Evolutionary conservation across 2,797 vertebrate species (phyloP).

Genomic region (Crax fasciolata): DNA sequence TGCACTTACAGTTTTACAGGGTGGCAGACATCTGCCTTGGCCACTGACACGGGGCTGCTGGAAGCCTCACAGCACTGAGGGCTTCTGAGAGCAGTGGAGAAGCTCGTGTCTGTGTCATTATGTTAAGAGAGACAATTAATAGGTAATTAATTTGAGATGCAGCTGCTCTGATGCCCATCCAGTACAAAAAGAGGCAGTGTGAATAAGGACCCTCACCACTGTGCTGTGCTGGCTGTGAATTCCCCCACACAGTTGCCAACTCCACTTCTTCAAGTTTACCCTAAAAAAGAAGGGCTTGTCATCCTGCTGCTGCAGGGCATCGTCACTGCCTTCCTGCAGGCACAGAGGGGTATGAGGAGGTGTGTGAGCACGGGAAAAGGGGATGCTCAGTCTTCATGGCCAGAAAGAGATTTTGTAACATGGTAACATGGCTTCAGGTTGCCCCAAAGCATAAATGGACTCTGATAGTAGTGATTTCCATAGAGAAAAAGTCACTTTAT

Average conservation of each 20-base stretch:
- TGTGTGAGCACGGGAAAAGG: fast-evolving
- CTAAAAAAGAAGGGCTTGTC: not conserved
- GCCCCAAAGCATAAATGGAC: not conserved
- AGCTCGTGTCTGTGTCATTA: not conserved
- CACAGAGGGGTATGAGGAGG: not conserved
- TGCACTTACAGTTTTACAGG: not conserved
- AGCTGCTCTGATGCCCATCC: not conserved
- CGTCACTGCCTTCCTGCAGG: fast-evolving
- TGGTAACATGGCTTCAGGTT: fast-evolving
- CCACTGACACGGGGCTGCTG: not conserved
- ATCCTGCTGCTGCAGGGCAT: not conserved
- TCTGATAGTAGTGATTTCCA: not conserved
- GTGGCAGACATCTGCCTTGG: not conserved
- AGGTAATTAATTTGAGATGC: not conserved
- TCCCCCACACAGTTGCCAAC: not conserved
- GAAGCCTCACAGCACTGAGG: not conserved
- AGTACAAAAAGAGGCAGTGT: not conserved
- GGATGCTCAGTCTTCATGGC: not conserved
- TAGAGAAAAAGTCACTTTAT: not conserved
- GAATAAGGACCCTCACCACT: not conserved
- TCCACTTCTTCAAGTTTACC: not conserved
- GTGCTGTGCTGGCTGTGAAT: not conserved
- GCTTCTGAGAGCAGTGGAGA: not conserved
- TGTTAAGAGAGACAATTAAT: not conserved
- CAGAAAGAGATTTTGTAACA: not conserved